Conservation (phyloP, 2,888 invertebrate genomes). For the Calliopum simillimum region DNA sequence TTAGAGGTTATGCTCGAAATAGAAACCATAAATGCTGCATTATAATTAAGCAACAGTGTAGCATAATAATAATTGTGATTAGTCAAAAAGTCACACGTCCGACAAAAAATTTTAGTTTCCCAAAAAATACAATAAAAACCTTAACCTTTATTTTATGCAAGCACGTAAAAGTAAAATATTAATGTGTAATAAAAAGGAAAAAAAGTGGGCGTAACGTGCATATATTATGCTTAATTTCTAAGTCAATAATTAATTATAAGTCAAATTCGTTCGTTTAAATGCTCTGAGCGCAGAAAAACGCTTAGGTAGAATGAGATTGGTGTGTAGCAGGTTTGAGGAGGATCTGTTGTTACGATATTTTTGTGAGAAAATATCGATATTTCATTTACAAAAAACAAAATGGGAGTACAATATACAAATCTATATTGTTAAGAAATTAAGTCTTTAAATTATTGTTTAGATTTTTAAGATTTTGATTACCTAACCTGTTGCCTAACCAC, state of each 20-base stretch:
- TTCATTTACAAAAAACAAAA: no score
- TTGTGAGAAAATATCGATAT: no score
- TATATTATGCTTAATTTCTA: slow-evolving; percentile 13
- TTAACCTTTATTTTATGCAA: background rate
- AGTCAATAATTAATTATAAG: slow-evolving; percentile 26
- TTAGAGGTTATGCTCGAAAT: background rate
- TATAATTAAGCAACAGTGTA: background rate
- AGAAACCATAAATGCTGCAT: background rate
- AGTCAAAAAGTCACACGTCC: slow-evolving; percentile 20
- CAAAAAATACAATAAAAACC: no score
- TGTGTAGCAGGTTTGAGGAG: no score
- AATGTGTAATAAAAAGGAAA: background rate
- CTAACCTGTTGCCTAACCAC: no score
- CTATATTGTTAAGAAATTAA: no score
- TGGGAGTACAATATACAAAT: no score
- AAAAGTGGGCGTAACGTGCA: slow-evolving; percentile 11
- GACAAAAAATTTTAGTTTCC: background rate
- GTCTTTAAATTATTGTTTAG: no score
- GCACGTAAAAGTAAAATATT: background rate
- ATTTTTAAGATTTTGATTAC: no score
- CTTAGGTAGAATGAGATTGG: no score
- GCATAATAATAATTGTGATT: background rate
- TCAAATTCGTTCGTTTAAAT: slow-evolving; percentile 26
- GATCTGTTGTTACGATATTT: no score
- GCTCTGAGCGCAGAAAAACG: background rate